Conservation (phyloP, 2,888 invertebrate genomes). For the Melanophora roralis region DNA sequence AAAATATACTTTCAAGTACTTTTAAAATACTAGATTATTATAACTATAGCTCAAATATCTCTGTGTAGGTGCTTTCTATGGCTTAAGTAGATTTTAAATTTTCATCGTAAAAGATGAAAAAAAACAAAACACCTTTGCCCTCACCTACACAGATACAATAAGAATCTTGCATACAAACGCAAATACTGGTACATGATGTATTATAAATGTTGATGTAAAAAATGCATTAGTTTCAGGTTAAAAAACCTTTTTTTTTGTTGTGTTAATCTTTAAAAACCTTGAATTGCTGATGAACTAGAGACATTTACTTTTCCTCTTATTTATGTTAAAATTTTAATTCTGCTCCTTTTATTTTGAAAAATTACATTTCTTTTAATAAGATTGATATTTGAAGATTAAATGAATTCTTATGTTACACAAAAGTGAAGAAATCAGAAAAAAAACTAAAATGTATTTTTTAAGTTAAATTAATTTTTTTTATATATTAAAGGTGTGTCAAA, state of each 20-base stretch:
- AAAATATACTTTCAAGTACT: slow-evolving; percentile 30
- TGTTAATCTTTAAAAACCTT: slow-evolving; percentile 53
- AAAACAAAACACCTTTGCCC: slow-evolving; percentile 12
- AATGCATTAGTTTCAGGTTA: slow-evolving; percentile 59
- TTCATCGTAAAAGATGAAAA: background rate
- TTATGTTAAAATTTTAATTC: slow-evolving; percentile 22
- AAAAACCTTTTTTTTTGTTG: slow-evolving; percentile 26
- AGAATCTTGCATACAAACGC: background rate
- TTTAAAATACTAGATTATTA: slow-evolving; percentile 31
- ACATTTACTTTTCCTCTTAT: slow-evolving; percentile 49
- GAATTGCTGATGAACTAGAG: slow-evolving; percentile 62
- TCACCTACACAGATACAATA: background rate
- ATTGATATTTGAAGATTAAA: slow-evolving; percentile 62
- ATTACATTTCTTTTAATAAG: slow-evolving; percentile 53
- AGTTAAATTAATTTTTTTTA: slow-evolving; percentile 26
- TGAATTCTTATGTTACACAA: slow-evolving; percentile 49
- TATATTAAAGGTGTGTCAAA: slow-evolving; percentile 55
- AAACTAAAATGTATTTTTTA: background rate
- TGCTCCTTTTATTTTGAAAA: slow-evolving; percentile 53
- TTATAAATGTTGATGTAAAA: slow-evolving; percentile 30
- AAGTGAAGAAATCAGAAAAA: slow-evolving; percentile 22
- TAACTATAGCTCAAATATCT: slow-evolving; percentile 13
- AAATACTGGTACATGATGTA: slow-evolving; percentile 1
- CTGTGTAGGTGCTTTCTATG: background rate
- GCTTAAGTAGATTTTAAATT: slow-evolving; percentile 48